Percentiles rank a stretch among this genome's conserved stretches.
phyloP scores from a whole-genome alignment of 2,797 vertebrate genomes.

The Coluber constrictor region DNA sequence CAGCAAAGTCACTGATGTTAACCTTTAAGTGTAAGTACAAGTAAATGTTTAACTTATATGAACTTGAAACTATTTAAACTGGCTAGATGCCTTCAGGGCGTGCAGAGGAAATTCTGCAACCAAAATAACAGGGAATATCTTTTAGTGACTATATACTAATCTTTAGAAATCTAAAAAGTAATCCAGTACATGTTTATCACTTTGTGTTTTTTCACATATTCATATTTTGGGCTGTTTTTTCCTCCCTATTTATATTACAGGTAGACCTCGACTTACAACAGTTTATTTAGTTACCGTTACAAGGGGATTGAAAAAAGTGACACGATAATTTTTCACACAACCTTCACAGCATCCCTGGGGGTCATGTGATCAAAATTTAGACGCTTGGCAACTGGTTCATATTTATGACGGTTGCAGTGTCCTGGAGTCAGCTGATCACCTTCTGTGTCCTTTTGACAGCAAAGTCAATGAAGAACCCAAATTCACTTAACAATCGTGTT shows the following conservation, averaged over 20 bases:
- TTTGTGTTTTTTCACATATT: not conserved
- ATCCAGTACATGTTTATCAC: not conserved
- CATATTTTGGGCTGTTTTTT: not conserved
- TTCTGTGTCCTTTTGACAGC: too few relatives aligned
- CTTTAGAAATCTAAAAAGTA: not conserved
- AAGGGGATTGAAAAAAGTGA: too few relatives aligned
- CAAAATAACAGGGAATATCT: not conserved
- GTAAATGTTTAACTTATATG: slow-evolving; percentile 20
- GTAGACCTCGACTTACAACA: too few relatives aligned
- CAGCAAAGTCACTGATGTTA: not conserved
- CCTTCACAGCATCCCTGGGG: too few relatives aligned
- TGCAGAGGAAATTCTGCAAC: not conserved
- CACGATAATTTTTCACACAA: too few relatives aligned
- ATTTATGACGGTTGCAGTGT: too few relatives aligned
- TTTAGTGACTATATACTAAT: not conserved
- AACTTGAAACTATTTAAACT: not conserved
- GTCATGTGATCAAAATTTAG: too few relatives aligned
- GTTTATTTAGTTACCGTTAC: too few relatives aligned
- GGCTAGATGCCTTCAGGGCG: not conserved
- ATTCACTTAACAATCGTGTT: too few relatives aligned
- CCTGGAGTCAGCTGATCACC: too few relatives aligned
- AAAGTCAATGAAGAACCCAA: too few relatives aligned
- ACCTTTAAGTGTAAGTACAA: not conserved
- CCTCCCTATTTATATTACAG: not conserved
- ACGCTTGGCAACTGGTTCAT: too few relatives aligned